Evolutionary conservation across 2,113 vertebrate genomes (phyloP).

Genomic region (Gavia stellata): DNA sequence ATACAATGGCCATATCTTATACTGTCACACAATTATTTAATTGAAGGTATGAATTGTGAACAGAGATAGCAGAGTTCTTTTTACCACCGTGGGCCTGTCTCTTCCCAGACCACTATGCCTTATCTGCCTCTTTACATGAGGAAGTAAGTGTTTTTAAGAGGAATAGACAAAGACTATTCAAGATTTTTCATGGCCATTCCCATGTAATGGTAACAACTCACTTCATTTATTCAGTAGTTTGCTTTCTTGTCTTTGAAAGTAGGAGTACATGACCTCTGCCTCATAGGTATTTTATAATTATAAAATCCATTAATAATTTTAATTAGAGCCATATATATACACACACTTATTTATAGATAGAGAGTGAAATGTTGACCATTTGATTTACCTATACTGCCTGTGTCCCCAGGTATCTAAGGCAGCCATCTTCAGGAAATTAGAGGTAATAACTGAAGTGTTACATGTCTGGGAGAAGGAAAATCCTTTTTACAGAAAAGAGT

Average conservation of each 20-base stretch:
- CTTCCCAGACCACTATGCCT: background rate
- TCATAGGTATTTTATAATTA: background rate
- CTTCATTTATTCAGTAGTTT: background rate
- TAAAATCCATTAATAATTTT: background rate
- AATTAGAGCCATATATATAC: background rate
- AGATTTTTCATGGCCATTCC: background rate
- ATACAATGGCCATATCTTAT: background rate
- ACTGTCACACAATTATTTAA: background rate
- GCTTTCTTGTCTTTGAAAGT: background rate
- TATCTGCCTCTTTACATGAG: background rate
- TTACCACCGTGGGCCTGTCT: background rate
- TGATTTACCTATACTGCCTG: background rate
- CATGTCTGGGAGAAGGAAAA: background rate
- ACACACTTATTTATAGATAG: background rate
- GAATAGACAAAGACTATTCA: background rate
- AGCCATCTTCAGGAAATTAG: background rate
- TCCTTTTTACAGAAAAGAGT: background rate
- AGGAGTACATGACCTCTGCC: background rate
- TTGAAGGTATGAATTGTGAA: background rate
- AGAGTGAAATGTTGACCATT: background rate
- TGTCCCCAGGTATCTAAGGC: background rate
- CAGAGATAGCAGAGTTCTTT: background rate
- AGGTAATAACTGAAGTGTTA: background rate
- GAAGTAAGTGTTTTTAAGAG: background rate
- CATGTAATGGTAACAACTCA: background rate